Conservation (phyloP, 2,888 invertebrate species). For the Nomada hirtipes region DNA sequence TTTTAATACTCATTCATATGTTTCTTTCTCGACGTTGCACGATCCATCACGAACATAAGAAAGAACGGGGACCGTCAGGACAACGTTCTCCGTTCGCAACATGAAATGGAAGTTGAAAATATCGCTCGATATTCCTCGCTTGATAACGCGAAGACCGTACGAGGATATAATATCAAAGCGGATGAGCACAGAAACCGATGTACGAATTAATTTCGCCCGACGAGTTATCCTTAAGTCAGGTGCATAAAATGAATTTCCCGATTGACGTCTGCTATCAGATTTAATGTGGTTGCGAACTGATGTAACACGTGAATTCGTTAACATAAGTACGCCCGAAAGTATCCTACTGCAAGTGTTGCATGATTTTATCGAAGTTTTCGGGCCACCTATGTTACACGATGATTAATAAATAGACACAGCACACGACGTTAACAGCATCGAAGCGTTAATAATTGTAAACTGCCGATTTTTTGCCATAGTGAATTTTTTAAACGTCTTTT, state of each 20-base stretch:
- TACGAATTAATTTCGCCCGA: conserved; percentile 26
- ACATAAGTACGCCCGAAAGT: conserved; percentile 21
- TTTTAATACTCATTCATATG: conserved; percentile 44
- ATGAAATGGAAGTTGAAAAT: conserved; percentile 12
- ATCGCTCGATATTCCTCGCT: conserved; percentile 17
- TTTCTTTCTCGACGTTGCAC: conserved; percentile 48
- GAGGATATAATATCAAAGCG: conserved; percentile 20
- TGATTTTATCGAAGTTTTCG: conserved; percentile 17
- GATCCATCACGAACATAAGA: conserved; percentile 9
- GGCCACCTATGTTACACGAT: conserved; percentile 29
- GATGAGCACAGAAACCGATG: conserved; percentile 31
- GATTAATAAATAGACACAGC: conserved; percentile 12
- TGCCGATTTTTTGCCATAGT: conserved; percentile 55
- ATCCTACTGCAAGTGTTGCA: conserved; percentile 2
- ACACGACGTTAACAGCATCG: conserved; percentile 24
- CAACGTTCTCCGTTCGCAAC: conserved; percentile 5
- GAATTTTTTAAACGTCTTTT: conserved; percentile 30
- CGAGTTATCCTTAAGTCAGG: conserved; percentile 15
- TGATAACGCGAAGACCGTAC: conserved; percentile 11
- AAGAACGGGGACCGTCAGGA: neutral
- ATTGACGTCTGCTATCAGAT: conserved; percentile 21
- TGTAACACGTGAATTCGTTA: conserved; percentile 18
- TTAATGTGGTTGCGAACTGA: conserved; percentile 27
- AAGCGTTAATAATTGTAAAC: conserved; percentile 35
- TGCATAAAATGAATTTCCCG: conserved; percentile 19